Base-by-base conservation (phyloP, 2,888 invertebrate species). In the Ellobium chinense region DNA sequence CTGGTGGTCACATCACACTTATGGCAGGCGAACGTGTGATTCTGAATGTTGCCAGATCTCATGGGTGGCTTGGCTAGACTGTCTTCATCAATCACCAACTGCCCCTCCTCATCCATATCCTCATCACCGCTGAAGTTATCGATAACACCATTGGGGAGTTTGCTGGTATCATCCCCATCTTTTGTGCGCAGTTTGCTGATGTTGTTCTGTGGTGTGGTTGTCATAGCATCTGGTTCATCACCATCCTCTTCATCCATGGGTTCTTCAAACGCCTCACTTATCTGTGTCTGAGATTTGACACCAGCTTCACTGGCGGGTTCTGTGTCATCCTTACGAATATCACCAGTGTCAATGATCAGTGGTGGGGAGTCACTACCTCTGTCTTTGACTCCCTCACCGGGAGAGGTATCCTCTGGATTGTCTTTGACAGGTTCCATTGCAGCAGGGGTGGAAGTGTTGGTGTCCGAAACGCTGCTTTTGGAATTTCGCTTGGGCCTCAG, bases 1-100 rank as follows among this genome's bases (percentile, higher is more conserved):
- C 65, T 88, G 88, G 83, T 88, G 87, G 18, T 88, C 88, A 82
- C 84, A 86, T 27, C 89, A 84, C 63, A 86, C 85, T 14, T 87
- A 86, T 14, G 84, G 73, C 63, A 78, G 56, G 12, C 46, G 39
- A 46, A 80, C 21, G 14, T 27, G 12, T 65, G 66, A 18, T 24
- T 31, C 27, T 56, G 36, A 1, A 12, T 14, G 24, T 4, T 21
- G 27, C 37, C 36, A 9, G 56, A 18, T 9, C 54, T 70, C 7
- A 18, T 5, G 18, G 24, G 21, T 34, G 21, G 14, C 56, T 54
- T 75, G 14, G 12, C n/a, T 3, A 46, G 1, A 36, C 14, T 58
- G 29, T 77, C 77, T 75, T 83, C 83, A 58, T 81, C 83, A 68
- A 83, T 83, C 68, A 81, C 63, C 37, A 89, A 78, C 69, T 88